Evolutionary conservation across 1,140 invertebrate species (phyloP), one percentile per base, ranked within the genome.

Genomic region (Coelopa frigida): DNA sequence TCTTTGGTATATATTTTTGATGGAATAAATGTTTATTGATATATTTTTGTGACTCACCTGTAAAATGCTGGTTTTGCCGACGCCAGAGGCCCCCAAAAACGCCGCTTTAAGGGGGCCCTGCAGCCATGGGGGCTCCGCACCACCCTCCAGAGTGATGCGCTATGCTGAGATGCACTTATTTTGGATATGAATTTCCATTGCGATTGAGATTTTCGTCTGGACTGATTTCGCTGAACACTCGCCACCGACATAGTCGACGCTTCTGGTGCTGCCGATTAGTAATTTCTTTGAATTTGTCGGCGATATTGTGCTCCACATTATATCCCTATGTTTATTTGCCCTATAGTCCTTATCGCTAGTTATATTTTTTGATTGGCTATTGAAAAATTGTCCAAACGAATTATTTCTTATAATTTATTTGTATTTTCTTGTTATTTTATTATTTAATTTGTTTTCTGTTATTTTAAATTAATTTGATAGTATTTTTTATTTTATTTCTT

Each of bases 11-110:
- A n/a, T n/a, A n/a, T n/a, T n/a, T n/a, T n/a, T n/a, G n/a, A n/a
- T n/a, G n/a, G n/a, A n/a, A n/a, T n/a, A n/a, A n/a, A n/a, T n/a
- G n/a, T n/a, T n/a, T n/a, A n/a, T n/a, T n/a, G n/a, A n/a, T n/a
- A n/a, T n/a, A n/a, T n/a, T n/a, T n/a, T n/a, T 39, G 20, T 18
- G 10, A 50, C 70, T 71, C 68, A 85, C 85, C 78, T 85, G 81
- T 65, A 88, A 81, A 67, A 88, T 86, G 61, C 83, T 85, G 46
- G 84, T 84, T 67, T 88, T 88, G 52, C 85, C 85, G 53, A 87
- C 85, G 44, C 80, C 82, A 39, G 84, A 78, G 49, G 84, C 84
- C 36, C 85, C 85, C 49, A 88, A 73, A 51, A 88, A 76, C 55
- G 87, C 80, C 43, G 87, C 82, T 73, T 88, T 88, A 70, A 88